Evolutionary conservation across 2,113 vertebrate species (phyloP).

Genomic region (Phyllostomus hastatus): DNA sequence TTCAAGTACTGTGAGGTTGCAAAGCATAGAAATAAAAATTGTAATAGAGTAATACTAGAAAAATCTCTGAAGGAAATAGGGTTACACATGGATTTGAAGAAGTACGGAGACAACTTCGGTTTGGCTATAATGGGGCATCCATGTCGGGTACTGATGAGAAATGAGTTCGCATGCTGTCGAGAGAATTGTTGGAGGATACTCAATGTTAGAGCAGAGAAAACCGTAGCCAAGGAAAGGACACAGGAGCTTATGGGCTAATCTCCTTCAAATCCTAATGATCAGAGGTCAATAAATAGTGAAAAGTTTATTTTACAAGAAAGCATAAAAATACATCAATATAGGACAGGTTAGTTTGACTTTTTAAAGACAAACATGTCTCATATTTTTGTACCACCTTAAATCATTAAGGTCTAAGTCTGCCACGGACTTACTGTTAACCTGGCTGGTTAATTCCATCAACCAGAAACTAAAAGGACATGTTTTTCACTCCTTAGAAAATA

Average conservation of each 20-base stretch:
- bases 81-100: neutral
- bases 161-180: neutral
- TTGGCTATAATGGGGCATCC: neutral
- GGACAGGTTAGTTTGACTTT: conserved; percentile 19
- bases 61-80: neutral
- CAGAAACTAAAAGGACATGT: neutral
- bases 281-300: neutral
- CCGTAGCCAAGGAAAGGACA: neutral
- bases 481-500: conserved; percentile 19
- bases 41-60: neutral
- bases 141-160: neutral
- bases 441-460: neutral
- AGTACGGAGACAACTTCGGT: neutral
- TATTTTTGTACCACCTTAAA: conserved; percentile 18
- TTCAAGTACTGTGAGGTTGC: neutral
- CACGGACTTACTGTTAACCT: neutral
- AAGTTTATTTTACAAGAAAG: conserved; percentile 12
- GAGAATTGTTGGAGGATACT: neutral
- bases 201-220: neutral
- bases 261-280: conserved; percentile 42
- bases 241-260: neutral
- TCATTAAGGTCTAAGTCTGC: neutral
- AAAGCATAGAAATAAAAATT: conserved; percentile 19
- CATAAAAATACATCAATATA: neutral
- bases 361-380: neutral